Percentiles rank a stretch among this genome's conserved stretches.
phyloP scores from a whole-genome alignment of 2,113 vertebrate species.

The Brienomyrus brachyistius region DNA sequence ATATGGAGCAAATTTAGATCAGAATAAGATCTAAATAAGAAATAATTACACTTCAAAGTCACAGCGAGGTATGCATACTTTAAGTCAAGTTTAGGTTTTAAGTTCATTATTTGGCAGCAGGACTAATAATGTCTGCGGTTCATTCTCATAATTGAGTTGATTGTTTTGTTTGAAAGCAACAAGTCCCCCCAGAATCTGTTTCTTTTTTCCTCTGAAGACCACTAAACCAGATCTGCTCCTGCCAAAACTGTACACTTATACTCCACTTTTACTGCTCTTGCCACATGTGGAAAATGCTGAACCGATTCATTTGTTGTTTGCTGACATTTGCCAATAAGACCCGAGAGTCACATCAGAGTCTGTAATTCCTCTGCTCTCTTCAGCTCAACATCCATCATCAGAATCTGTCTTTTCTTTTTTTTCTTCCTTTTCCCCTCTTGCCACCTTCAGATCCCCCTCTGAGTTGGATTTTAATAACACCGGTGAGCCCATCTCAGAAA shows the following conservation, averaged over 20 bases:
- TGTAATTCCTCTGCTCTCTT: slow-evolving; percentile 55
- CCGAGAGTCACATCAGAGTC: slow-evolving; percentile 53
- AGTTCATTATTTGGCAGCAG: neutral
- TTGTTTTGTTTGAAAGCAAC: neutral
- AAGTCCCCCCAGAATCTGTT: neutral
- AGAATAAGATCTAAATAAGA: neutral
- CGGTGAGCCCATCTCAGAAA: slow-evolving; percentile 45
- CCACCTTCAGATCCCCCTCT: slow-evolving; percentile 34
- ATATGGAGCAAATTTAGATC: neutral
- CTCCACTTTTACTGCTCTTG: neutral
- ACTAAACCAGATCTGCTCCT: slow-evolving; percentile 24
- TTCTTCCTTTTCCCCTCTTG: slow-evolving; percentile 24
- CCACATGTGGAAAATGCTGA: neutral
- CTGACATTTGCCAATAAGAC: slow-evolving; percentile 57
- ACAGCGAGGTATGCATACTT: neutral
- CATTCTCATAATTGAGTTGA: neutral
- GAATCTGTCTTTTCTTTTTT: slow-evolving; percentile 42
- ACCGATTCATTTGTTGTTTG: slow-evolving; percentile 52
- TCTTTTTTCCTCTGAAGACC: slow-evolving; percentile 11
- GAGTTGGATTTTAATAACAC: slow-evolving; percentile 46
- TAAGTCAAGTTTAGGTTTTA: neutral
- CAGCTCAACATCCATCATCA: slow-evolving; percentile 56
- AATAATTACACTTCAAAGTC: neutral
- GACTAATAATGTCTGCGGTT: neutral
- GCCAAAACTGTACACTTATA: slow-evolving; percentile 13